phyloP scores from a whole-genome alignment of 37 sponge, comb jelly and placozoan species.

The Ephydatia muelleri region DNA sequence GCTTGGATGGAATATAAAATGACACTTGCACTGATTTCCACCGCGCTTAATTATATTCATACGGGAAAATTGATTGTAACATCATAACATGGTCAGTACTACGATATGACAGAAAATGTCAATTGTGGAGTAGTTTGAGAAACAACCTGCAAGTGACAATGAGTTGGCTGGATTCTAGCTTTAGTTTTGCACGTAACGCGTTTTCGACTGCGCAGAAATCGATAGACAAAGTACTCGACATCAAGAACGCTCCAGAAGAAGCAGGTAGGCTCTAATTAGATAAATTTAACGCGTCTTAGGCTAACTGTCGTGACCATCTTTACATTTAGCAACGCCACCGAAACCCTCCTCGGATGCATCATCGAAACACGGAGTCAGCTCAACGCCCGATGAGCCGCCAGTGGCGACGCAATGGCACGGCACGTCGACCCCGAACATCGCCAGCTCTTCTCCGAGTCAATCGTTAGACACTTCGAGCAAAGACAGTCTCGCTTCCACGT shows the following conservation, averaged over 20 bases:
- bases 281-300: too few relatives aligned
- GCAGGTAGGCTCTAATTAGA: neutral
- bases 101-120: too few relatives aligned
- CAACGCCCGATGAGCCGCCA: neutral
- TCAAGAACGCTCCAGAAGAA: constrained; percentile 14
- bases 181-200: constrained; percentile 75
- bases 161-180: constrained; percentile 83
- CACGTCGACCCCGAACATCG: too few relatives aligned
- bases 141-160: constrained; percentile 19
- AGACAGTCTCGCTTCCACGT: constrained; percentile 42
- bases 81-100: too few relatives aligned
- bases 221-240: constrained; percentile 86
- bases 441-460: neutral
- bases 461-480: too few relatives aligned
- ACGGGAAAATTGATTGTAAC: too few relatives aligned
- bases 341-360: neutral
- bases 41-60: too few relatives aligned
- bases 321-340: neutral
- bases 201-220: constrained; percentile 77
- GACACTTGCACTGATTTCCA: too few relatives aligned
- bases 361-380: neutral
- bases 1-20: too few relatives aligned
- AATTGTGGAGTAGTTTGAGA: neutral
- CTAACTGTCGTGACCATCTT: too few relatives aligned
- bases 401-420: neutral